Base-by-base conservation (phyloP, 2,797 vertebrate genomes). In the Schizopygopsis malacanthus region DNA sequence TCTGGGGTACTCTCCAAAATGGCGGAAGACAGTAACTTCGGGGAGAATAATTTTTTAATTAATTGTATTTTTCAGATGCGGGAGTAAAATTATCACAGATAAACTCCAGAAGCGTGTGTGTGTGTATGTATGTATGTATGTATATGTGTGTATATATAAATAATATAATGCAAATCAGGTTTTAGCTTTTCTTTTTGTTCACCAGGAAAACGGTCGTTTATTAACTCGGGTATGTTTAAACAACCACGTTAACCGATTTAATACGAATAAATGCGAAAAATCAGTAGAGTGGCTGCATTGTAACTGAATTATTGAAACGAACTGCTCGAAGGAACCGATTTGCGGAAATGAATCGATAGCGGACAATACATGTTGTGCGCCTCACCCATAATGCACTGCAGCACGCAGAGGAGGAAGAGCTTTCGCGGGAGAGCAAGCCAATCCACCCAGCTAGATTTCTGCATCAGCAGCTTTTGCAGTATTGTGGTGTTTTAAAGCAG, bases 391-490 rank as follows among this genome's bases (percentile, higher is more conserved):
- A 83, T 83, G 71, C 82, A 76, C 10, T 28, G 82, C 71, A 16
- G 75, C 39, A 83, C 20, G n/a, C 79, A 70, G 9, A 47, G 76
- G 59, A 79, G 90, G 86, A 87, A 87, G 82, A 83, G 76, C 81
- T 82, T 83, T 80, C 84, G 85, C 87, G 85, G 63, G 72, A 71
- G 61, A 54, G 83, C 20, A 72, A 59, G 39, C 18, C 18, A 67
- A 39, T 25, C 28, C 47, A 1, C 45, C 25, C 52, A 28, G 61
- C 54, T 56, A n/a, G n/a, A n/a, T n/a, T n/a, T n/a, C n/a, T n/a
- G n/a, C n/a, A n/a, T n/a, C 20, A 18, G 6, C 47, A 43, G 59
- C 52, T 72, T 50, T 12, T 28, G 2, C 37, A 15, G 5, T 6
- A 15, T 54, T n/a, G n/a, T n/a, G n/a, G n/a, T n/a, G n/a, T n/a